Evolutionary conservation across 2,888 invertebrate genomes (phyloP), one percentile per base, ranked within the genome.

Genomic region (Andrena bucephala): DNA sequence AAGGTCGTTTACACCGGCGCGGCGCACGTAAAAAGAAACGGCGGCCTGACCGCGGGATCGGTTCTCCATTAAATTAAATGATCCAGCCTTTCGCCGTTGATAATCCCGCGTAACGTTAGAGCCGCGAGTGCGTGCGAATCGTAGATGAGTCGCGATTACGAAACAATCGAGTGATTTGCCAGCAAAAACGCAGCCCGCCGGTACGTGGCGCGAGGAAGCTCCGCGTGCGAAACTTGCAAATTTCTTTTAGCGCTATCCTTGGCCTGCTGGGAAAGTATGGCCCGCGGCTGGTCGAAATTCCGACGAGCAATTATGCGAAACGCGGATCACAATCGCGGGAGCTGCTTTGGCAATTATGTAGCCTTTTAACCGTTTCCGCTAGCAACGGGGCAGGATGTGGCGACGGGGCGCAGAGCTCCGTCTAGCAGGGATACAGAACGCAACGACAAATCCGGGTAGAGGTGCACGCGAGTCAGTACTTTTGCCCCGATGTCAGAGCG

Each of bases 191-290:
- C 33, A 8, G n/a, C 33, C 27, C 50, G 13, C 4, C 13, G 42
- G 13, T 13, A 42, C 42, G 42, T 1, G 42, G 42, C 42, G 68
- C 77, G 70, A 72, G 79, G 76, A 85, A 85, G 62, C 31, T 59
- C 67, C 63, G 36, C 85, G 84, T 87, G 88, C 50, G 85, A 89
- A 83, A 87, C 52, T 83, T 87, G 87, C 66, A 70, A 85, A 85
- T 84, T 79, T 78, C 70, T 81, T 74, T 73, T 16, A 13, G 16
- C 63, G 6, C n/a, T 33, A 10, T 4, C n/a, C 27, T 27, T 27
- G 4, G 20, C 20, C 5, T 2, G n/a, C 42, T 31, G 80, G 31
- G 48, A 72, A 81, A 81, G 54, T 78, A 36, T 78, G 8, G 67
- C 8, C 29, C 33, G 31, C 54, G 54, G 54, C n/a, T 7, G 54